Base-by-base conservation (phyloP, 2,888 invertebrate genomes). In the Chrysopilus asiliformis region DNA sequence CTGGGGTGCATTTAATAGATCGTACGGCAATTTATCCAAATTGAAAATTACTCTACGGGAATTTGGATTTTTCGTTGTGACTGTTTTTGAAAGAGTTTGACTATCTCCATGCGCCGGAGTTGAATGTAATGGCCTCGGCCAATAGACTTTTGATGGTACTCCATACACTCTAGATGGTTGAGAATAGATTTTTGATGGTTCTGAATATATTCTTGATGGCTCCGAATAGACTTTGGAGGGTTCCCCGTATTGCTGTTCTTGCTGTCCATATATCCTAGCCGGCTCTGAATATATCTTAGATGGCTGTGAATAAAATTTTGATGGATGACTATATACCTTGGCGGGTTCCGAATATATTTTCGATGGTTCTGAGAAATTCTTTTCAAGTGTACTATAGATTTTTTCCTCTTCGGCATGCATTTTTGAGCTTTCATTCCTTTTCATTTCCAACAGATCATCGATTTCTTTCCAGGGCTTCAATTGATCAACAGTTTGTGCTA, bases 151-250 rank as follows among this genome's bases (percentile, higher is more conserved):
- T 2, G 67, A 64, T 0, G 68, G 67, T 39, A 68, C 67, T 1
- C 66, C 54, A 49, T 70, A 70, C 2, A 68, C 56, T 46, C 67
- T 67, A 1, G 76, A 70, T 0, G 76, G 74, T 49, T 70, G 67
- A 2, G 65, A 57, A 45, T 70, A 70, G 2, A 67, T 56, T 46
- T 68, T 68, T 2, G 76, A 70, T 1, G 76, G 75, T 50, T 71
- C 68, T 13, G 68, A 67, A 45, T 72, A 72, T 38, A 71, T 64
- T 47, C 71, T 72, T 3, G 71, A 68, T 0, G 76, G 76, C 49
- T 73, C 71, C 13, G 71, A 67, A 48, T 71, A 72, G 1, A 67
- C 52, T 45, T 66, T 67, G 3, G 67, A 59, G 0, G 69, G 67
- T 37, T 66, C 63, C 2, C 65, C 61, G 45, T 70, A 70, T 0